phyloP scores from a whole-genome alignment of 2,888 invertebrate species.

The Arctia plantaginis region DNA sequence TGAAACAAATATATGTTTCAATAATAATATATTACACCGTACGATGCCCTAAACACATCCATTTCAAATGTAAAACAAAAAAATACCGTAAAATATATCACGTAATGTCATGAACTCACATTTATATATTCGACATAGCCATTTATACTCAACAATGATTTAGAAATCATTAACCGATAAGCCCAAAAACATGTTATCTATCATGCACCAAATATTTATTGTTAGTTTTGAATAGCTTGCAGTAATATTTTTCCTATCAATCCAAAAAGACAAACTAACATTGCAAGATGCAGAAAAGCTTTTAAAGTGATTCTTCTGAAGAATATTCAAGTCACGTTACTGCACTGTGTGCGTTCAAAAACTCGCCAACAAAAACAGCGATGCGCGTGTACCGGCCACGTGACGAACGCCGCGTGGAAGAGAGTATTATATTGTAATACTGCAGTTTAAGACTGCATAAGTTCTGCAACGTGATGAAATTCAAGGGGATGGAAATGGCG shows the following conservation, averaged over 20 bases:
- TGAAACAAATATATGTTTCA: too few species aligned
- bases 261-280: neutral
- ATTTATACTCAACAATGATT: neutral
- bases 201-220: neutral
- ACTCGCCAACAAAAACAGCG: conserved; percentile 61
- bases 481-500: neutral
- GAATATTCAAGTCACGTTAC: conserved; percentile 59
- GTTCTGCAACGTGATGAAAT: conserved; percentile 23
- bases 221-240: neutral
- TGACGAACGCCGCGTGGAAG: conserved; percentile 38
- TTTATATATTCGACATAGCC: neutral
- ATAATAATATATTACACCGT: neutral
- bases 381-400: conserved; percentile 57
- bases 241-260: neutral
- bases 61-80: neutral
- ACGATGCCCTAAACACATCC: neutral
- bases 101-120: neutral
- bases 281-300: conserved; percentile 4
- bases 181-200: neutral
- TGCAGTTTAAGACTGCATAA: conserved; percentile 3
- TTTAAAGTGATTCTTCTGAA: neutral
- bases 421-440: conserved; percentile 10
- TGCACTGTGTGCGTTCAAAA: conserved; percentile 57
- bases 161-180: neutral
- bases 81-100: neutral